Evolutionary conservation across 2,888 invertebrate species (phyloP).

Genomic region (Cordilura impudica): DNA sequence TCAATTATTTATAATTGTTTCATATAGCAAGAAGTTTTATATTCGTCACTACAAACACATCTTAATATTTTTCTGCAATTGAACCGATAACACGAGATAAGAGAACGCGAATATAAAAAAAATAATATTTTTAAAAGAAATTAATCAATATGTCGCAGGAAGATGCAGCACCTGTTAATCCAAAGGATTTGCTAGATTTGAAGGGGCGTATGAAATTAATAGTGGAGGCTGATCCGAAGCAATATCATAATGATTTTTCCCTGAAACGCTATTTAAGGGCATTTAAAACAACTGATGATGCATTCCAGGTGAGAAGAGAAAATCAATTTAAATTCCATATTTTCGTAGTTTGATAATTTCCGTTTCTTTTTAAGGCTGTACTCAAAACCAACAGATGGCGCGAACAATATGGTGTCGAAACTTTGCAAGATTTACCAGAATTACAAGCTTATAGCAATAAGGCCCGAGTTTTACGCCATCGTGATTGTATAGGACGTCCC

Average conservation of each 20-base stretch:
- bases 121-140: not conserved
- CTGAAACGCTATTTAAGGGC: constrained; percentile 85
- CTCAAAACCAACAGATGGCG: constrained; percentile 90
- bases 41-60: not conserved
- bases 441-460: constrained; percentile 82
- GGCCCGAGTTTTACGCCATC: constrained; percentile 84
- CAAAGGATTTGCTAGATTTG: constrained; percentile 82
- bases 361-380: constrained; percentile 80
- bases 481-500: constrained; percentile 86
- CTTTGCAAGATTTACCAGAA: constrained; percentile 78
- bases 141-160: constrained; percentile 74
- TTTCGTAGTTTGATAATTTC: constrained; percentile 67
- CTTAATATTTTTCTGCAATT: not conserved
- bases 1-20: constrained; percentile 30
- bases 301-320: constrained; percentile 84
- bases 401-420: constrained; percentile 84
- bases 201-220: constrained; percentile 86
- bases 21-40: not conserved
- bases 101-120: not conserved
- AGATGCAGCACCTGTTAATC: constrained; percentile 79
- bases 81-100: constrained; percentile 16
- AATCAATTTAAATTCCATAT: too few relatives aligned
- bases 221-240: constrained; percentile 84
- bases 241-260: constrained; percentile 87
- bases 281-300: constrained; percentile 85